These are phyloP conservation scores for Thunnus thynnus DNA, from an alignment of 2,113 vertebrate species.

Conservation along the genomic window DNA sequence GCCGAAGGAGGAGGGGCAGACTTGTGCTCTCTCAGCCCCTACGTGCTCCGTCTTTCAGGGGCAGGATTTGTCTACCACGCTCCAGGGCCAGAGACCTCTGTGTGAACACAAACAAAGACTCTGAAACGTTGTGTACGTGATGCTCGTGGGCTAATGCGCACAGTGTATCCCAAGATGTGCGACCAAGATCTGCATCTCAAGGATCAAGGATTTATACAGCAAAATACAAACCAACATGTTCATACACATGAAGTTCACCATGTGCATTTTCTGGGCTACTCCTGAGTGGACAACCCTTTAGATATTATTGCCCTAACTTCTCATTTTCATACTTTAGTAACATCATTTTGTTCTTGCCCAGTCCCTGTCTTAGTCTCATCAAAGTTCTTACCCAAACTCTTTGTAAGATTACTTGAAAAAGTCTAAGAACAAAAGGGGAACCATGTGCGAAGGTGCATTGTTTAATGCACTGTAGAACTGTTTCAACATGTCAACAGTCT, in stretches of 20 bases:
- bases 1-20: constrained; percentile 78
- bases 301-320: constrained; percentile 31
- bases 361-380: constrained; percentile 14
- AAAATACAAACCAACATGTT: constrained; percentile 32
- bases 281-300: constrained; percentile 60
- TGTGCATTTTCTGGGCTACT: constrained; percentile 72
- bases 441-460: constrained; percentile 25
- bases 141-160: background rate
- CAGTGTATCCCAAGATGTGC: constrained; percentile 3
- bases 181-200: constrained; percentile 37
- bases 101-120: constrained; percentile 70
- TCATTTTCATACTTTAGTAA: constrained; percentile 45
- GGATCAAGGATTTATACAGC: constrained; percentile 43
- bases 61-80: constrained; percentile 80
- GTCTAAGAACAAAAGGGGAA: constrained; percentile 41
- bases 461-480: constrained; percentile 30
- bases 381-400: constrained; percentile 38
- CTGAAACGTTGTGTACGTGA: constrained; percentile 19
- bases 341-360: constrained; percentile 14
- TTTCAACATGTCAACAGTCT: constrained; percentile 32
- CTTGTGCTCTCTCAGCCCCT: constrained; percentile 84
- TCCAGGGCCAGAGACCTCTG: constrained; percentile 89
- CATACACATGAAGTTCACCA: constrained; percentile 58
- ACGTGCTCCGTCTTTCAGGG: constrained; percentile 81
- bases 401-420: constrained; percentile 36